Evolutionary conservation across 1,140 invertebrate species (phyloP).

Genomic region (Trachymyrmex cornetzi): DNA sequence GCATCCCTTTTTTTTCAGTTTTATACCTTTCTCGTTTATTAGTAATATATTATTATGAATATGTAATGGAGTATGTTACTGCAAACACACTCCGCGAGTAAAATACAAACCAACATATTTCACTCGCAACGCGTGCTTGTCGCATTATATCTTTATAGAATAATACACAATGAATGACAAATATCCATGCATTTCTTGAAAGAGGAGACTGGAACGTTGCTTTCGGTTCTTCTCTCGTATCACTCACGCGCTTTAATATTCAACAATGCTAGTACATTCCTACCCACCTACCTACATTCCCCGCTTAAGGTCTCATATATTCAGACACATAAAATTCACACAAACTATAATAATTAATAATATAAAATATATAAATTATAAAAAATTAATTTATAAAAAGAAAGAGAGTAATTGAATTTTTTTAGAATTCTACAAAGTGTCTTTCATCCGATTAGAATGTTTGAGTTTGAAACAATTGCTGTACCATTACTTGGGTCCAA

Average conservation of each 20-base stretch:
- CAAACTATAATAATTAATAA: neutral
- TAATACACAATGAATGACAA: constrained; percentile 56
- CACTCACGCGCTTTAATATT: neutral
- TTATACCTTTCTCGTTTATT: neutral
- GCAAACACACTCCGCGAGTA: neutral
- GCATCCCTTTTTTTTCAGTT: neutral
- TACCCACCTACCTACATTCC: neutral
- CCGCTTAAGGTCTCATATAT: neutral
- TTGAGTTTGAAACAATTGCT: neutral
- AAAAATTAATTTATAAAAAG: neutral
- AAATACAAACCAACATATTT: constrained; percentile 35
- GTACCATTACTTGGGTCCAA: neutral
- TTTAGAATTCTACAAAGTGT: neutral
- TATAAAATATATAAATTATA: neutral
- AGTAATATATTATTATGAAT: neutral
- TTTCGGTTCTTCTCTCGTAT: constrained; percentile 30
- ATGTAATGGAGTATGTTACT: neutral
- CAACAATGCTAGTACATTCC: neutral
- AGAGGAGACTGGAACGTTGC: constrained; percentile 39
- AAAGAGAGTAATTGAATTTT: neutral
- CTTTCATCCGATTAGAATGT: too few species aligned
- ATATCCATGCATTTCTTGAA: constrained; percentile 30
- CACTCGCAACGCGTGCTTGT: constrained; percentile 10
- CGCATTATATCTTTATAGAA: constrained; percentile 36
- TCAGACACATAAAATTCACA: neutral